phyloP scores from a whole-genome alignment of 1,140 invertebrate species.

The Formica exsecta region DNA sequence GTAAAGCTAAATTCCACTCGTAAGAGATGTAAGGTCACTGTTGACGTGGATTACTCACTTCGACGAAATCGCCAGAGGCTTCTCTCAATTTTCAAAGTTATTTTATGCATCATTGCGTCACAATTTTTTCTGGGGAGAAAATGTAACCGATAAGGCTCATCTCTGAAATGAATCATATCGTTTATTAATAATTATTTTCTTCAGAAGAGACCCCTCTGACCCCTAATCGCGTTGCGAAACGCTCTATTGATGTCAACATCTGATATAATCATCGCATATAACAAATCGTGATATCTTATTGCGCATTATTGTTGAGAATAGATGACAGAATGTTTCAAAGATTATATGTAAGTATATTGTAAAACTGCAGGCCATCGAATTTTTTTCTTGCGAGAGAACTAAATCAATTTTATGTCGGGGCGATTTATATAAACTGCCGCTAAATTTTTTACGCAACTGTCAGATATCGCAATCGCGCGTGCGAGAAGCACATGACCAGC shows the following conservation, averaged over 20 bases:
- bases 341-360: neutral
- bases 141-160: neutral
- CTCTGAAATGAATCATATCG: constrained; percentile 21
- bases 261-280: too few relatives aligned
- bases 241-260: constrained; percentile 27
- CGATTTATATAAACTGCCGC: neutral
- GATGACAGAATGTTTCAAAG: neutral
- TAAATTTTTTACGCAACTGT: neutral
- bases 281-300: constrained; percentile 15
- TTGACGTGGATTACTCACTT: constrained; percentile 1
- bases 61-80: neutral
- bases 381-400: neutral
- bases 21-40: constrained; percentile 7
- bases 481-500: neutral
- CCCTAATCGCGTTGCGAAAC: constrained; percentile 15
- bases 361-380: neutral
- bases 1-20: constrained; percentile 22
- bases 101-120: neutral
- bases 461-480: neutral
- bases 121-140: neutral
- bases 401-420: neutral
- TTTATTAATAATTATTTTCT: constrained; percentile 31
- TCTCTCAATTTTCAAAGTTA: neutral
- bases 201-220: neutral
- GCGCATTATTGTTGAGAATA: neutral